Percentiles rank a stretch among this genome's conserved stretches.
These are phyloP conservation scores for Cotesia typhae DNA, from an alignment of 1,140 invertebrate species.

Conservation along the genomic window DNA sequence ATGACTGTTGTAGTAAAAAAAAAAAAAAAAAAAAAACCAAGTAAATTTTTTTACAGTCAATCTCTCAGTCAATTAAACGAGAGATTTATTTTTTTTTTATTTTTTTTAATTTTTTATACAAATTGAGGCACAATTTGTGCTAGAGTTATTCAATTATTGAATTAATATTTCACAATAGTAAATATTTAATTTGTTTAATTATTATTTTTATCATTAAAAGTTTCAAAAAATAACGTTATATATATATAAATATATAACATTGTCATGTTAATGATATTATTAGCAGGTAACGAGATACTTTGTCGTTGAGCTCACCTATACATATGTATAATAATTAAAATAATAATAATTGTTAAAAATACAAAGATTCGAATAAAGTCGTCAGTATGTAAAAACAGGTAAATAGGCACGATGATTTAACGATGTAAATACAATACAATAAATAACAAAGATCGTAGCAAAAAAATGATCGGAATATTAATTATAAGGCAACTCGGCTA, in stretches of 20 bases:
- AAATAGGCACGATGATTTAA: constrained; percentile 55
- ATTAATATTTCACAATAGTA: constrained; percentile 48
- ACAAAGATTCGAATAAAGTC: constrained; percentile 22
- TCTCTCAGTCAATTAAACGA: too few relatives aligned
- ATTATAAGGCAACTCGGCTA: constrained; percentile 53
- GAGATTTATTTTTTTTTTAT: constrained; percentile 34
- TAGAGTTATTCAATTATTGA: constrained; percentile 50
- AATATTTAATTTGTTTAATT: constrained; percentile 47
- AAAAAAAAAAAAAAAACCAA: too few relatives aligned
- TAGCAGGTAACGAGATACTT: constrained; percentile 52
- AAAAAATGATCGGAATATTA: constrained; percentile 51
- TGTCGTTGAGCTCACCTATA: constrained; percentile 39
- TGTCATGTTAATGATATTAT: constrained; percentile 51
- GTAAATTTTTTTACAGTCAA: too few relatives aligned
- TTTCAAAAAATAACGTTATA: constrained; percentile 59
- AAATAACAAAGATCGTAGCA: constrained; percentile 62
- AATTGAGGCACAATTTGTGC: constrained; percentile 58
- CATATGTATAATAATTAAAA: constrained; percentile 3
- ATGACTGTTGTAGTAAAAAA: too few relatives aligned
- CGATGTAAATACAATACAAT: constrained; percentile 55
- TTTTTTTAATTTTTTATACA: constrained; percentile 58
- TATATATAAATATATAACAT: constrained; percentile 52
- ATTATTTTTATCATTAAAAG: constrained; percentile 38
- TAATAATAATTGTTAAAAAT: constrained; percentile 33
- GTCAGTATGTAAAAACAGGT: constrained; percentile 52